These are phyloP conservation scores for Bombus polaris DNA, from an alignment of 1,140 invertebrate genomes.

Conservation along the genomic window DNA sequence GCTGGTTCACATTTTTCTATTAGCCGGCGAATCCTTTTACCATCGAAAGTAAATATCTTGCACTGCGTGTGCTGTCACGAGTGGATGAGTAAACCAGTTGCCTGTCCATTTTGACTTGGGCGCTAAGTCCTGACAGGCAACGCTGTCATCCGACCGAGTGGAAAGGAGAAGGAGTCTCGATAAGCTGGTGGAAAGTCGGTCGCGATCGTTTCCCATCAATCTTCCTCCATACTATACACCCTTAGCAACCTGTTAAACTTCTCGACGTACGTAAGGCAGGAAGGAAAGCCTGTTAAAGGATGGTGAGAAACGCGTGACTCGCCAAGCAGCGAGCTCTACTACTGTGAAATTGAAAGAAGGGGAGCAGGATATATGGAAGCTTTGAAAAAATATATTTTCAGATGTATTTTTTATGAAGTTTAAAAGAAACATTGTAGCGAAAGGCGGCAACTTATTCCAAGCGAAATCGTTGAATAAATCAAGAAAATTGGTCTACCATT, in stretches of 20 bases:
- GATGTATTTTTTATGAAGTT: background rate
- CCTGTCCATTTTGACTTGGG: constrained; percentile 27
- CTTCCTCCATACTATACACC: constrained; percentile 41
- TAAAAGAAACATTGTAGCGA: background rate
- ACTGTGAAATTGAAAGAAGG: background rate
- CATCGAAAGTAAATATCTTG: background rate
- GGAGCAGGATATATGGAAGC: no score
- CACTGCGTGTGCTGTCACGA: constrained; percentile 3
- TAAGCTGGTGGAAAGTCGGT: constrained; percentile 20
- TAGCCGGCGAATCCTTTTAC: constrained; percentile 12
- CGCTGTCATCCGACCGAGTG: no score
- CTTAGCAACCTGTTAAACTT: constrained; percentile 66
- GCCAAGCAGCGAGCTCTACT: background rate
- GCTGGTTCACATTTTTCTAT: no score
- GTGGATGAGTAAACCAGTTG: constrained; percentile 37
- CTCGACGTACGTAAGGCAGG: background rate
- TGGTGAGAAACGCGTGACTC: background rate
- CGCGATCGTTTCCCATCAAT: constrained; percentile 69
- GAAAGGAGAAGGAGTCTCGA: constrained; percentile 1
- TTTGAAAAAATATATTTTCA: background rate
- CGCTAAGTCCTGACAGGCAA: background rate
- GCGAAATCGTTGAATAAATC: background rate
- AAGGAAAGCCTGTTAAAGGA: background rate
- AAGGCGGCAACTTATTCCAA: background rate
- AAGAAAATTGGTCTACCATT: background rate